Evolutionary conservation across 2,797 vertebrate genomes (phyloP).

Genomic region (Lacerta agilis): DNA sequence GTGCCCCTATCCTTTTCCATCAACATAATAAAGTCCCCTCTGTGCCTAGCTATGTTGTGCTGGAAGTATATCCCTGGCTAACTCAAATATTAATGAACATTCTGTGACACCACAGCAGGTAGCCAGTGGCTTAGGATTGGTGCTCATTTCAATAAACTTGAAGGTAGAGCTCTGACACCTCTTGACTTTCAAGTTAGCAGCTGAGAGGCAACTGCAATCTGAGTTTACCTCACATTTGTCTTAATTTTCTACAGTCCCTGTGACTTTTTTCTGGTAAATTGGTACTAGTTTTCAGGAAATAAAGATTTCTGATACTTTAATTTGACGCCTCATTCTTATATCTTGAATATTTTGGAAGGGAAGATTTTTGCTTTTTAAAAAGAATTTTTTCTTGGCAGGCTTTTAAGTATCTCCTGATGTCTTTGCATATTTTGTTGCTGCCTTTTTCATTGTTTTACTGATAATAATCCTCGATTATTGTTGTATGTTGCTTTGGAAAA

Average conservation of each 20-base stretch:
- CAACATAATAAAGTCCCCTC: neutral
- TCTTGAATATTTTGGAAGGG: neutral
- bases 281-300: too few species aligned
- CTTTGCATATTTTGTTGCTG: neutral
- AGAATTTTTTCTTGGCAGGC: neutral
- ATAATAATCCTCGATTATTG: neutral
- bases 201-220: neutral
- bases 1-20: neutral
- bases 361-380: too few species aligned
- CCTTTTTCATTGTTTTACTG: neutral
- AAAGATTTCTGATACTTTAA: neutral
- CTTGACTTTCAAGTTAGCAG: neutral
- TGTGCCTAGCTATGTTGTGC: neutral
- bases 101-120: neutral
- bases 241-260: neutral
- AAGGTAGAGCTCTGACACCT: neutral
- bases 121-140: neutral
- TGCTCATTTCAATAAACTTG: neutral
- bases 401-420: neutral
- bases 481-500: neutral
- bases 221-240: neutral
- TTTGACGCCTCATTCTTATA: neutral
- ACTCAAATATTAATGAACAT: neutral
- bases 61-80: neutral
- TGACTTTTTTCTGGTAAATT: neutral